These are phyloP conservation scores for Delphinus delphis DNA, from an alignment of 2,113 vertebrate genomes.

Conservation along the genomic window DNA sequence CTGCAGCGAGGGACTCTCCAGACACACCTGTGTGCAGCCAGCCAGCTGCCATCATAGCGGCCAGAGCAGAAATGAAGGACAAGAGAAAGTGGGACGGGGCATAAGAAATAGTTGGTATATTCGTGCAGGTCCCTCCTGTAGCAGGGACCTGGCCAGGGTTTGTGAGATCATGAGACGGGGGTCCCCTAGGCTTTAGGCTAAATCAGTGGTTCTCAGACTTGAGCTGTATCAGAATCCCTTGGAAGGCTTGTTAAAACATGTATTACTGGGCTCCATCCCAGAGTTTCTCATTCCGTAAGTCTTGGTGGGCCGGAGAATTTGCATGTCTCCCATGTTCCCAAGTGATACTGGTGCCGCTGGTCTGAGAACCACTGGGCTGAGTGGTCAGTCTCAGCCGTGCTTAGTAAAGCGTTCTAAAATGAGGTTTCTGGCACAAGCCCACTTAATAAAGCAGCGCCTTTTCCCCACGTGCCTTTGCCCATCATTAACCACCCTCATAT, in stretches of 20 bases:
- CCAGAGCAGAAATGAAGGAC: background rate
- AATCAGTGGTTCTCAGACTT: background rate
- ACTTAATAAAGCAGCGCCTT: background rate
- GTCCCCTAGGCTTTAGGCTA: background rate
- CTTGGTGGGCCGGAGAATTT: background rate
- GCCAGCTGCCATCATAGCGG: accelerated
- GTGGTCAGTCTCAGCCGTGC: background rate
- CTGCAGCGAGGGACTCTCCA: background rate
- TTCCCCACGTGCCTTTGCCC: background rate
- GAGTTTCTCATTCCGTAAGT: background rate
- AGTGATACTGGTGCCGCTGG: background rate
- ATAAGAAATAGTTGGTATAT: background rate
- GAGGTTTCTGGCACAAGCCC: background rate
- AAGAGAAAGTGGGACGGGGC: too few relatives aligned
- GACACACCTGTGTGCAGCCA: background rate
- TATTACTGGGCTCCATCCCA: background rate
- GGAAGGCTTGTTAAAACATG: background rate
- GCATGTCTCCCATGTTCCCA: background rate
- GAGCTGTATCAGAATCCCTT: background rate
- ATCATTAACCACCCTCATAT: accelerated
- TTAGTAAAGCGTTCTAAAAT: background rate
- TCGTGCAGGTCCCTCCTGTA: background rate
- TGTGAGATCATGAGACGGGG: background rate
- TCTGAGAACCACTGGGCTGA: background rate
- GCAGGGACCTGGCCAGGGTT: background rate